Evolutionary conservation across 2,888 invertebrate genomes (phyloP), one percentile per base, ranked within the genome.

Genomic region (Polylopha cassiicola): DNA sequence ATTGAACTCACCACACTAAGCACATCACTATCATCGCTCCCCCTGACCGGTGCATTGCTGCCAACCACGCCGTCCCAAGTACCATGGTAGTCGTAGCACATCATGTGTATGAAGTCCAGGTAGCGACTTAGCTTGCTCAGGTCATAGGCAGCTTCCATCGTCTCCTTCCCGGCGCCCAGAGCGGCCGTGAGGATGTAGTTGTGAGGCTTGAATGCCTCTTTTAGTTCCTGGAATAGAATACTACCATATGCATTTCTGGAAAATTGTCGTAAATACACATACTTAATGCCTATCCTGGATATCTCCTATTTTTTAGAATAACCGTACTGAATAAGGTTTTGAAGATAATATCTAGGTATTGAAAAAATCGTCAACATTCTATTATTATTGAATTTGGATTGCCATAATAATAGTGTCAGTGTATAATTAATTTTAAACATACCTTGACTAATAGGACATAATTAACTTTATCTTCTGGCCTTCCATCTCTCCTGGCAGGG

Each of bases 71-170:
- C 84, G 53, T 95, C 93, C 95, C 95, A 95, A 3, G 91, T 88
- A 0, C 95, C 95, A 52, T 95, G 94, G 68, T 95, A 95, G 70
- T 96, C 95, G 67, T 96, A 96, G 45, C 93, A 92, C 95, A 95
- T 95, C 65, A 95, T 88, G 54, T 95, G 94, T 20, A 95, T 87
- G 38, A 88, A 89, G 65, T 93, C 91, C 22, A 92, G 66, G 61
- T 91, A 89, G 0, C 88, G 73, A 8, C 90, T 89, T 7, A 96
- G 78, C 47, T 89, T 88, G 3, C 88, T 81, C 7, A 96, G 86
- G 65, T 95, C 91, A 59, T 96, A 96, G 0, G 92, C 93, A 1
- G 87, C 73, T 45, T 94, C 91, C 59, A 95, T 93, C 0, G 91
- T 92, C 15, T 87, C 85, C 59, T 90, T 90, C 0, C 92, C 91